phyloP scores from a whole-genome alignment of 2,797 vertebrate genomes.

The Pelochelys cantorii region DNA sequence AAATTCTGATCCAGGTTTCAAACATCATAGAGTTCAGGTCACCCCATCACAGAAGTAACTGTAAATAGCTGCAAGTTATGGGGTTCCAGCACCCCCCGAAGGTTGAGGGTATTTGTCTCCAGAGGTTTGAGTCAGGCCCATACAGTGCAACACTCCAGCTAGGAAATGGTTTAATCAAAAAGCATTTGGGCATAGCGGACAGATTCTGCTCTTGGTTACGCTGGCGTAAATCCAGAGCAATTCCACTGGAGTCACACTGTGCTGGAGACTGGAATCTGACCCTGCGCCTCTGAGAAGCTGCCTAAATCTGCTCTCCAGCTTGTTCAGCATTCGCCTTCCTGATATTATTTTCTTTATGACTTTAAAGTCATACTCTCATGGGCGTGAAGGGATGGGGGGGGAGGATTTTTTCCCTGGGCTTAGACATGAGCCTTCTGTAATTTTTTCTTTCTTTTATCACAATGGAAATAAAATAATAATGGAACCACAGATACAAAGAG shows the following conservation, averaged over 20 bases:
- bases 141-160: neutral
- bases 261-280: neutral
- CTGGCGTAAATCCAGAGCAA: neutral
- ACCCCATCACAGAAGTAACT: neutral
- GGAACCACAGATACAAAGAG: conserved; percentile 70
- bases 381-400: neutral
- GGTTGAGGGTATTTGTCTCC: neutral
- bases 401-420: conserved; percentile 43
- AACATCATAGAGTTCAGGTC: neutral
- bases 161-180: neutral
- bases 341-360: neutral
- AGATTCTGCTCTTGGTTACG: neutral
- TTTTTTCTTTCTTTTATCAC: conserved; percentile 76
- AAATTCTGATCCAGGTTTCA: neutral
- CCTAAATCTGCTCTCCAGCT: neutral
- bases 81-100: no score
- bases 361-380: conserved; percentile 34
- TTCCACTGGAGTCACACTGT: neutral
- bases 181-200: neutral
- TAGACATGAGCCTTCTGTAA: conserved; percentile 63
- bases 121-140: neutral
- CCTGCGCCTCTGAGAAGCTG: neutral
- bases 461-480: conserved; percentile 48
- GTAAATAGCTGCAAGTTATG: neutral
- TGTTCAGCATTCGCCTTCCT: neutral